phyloP scores from a whole-genome alignment of 2,888 invertebrate species.

The Drosophila siamana region DNA sequence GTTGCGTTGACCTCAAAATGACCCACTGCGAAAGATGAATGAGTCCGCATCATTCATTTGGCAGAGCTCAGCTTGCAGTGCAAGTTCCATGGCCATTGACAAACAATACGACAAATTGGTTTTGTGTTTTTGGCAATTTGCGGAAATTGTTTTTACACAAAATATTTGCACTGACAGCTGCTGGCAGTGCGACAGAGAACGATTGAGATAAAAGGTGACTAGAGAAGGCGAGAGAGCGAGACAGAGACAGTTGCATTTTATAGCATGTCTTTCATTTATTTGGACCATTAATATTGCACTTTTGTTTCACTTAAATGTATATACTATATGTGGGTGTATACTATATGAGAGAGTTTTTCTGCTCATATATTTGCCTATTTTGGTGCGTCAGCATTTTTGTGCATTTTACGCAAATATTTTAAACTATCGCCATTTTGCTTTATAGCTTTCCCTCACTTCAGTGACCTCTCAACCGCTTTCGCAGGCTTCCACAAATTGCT shows the following conservation, averaged over 20 bases:
- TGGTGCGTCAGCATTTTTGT: constrained; percentile 35
- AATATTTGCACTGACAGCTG: constrained; percentile 55
- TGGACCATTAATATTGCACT: constrained; percentile 68
- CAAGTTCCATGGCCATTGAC: constrained; percentile 48
- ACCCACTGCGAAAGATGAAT: constrained; percentile 56
- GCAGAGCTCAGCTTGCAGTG: constrained; percentile 27
- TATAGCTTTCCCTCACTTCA: neutral
- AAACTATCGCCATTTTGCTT: constrained; percentile 25
- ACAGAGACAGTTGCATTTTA: neutral
- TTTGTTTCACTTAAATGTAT: constrained; percentile 61
- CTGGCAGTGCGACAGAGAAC: constrained; percentile 8
- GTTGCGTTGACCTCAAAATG: constrained; percentile 51
- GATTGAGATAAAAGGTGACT: too few relatives aligned
- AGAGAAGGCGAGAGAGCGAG: neutral
- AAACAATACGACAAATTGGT: constrained; percentile 74
- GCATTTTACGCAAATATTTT: constrained; percentile 38
- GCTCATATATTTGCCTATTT: neutral
- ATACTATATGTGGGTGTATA: too few relatives aligned
- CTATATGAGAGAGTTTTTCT: constrained; percentile 1
- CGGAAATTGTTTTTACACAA: constrained; percentile 68
- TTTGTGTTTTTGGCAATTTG: constrained; percentile 65
- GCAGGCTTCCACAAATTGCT: constrained; percentile 42
- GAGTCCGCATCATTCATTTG: constrained; percentile 62
- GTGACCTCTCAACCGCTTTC: neutral
- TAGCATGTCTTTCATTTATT: constrained; percentile 52